Evolutionary conservation across 2,797 vertebrate genomes (phyloP).

Genomic region (Acanthornis magna): DNA sequence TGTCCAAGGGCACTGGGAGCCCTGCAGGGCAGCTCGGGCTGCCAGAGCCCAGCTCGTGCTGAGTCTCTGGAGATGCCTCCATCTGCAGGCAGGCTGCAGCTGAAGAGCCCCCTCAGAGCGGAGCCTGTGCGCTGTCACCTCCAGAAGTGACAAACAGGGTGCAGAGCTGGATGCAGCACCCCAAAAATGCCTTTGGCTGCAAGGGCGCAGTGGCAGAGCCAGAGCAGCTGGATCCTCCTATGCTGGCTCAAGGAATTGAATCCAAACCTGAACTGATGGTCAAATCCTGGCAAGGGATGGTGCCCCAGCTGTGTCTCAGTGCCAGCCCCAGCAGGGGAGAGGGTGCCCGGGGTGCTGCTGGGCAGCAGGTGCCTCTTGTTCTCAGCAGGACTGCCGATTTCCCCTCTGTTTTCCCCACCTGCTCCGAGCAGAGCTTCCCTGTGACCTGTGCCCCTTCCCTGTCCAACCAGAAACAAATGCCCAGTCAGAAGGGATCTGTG

Average conservation of each 20-base stretch:
- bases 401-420: accelerated
- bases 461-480: not conserved
- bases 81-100: not conserved
- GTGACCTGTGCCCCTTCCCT: not conserved
- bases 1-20: not conserved
- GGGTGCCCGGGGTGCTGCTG: not conserved
- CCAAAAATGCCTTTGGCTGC: not conserved
- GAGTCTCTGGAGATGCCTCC: not conserved
- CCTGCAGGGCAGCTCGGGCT: not conserved
- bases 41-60: not conserved
- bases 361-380: not conserved
- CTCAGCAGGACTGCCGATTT: not conserved
- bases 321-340: not conserved
- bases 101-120: not conserved
- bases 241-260: not conserved
- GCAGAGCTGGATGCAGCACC: not conserved
- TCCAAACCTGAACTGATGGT: not conserved
- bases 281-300: not conserved
- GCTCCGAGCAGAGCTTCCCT: not conserved
- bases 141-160: not conserved
- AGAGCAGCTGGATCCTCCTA: not conserved
- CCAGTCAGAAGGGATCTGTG: not conserved
- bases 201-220: not conserved
- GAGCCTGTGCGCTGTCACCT: not conserved
- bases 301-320: not conserved